These are phyloP conservation scores for Spheniscus humboldti DNA, from an alignment of 2,797 vertebrate species.

Conservation along the genomic window DNA sequence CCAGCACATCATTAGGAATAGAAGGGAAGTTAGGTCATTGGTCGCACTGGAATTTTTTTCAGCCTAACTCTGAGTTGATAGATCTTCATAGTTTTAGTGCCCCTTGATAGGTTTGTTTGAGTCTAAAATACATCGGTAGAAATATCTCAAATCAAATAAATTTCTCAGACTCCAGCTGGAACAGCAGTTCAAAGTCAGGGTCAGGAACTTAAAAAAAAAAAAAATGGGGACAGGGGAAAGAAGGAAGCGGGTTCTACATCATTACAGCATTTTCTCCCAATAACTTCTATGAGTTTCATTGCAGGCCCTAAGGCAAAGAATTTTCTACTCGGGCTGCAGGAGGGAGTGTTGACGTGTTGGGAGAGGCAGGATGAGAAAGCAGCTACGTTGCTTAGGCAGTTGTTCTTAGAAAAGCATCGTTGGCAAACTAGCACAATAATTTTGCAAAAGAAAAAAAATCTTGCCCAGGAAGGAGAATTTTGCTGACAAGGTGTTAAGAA, in stretches of 20 bases:
- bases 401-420: slow-evolving; percentile 56
- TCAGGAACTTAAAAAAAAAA: not conserved
- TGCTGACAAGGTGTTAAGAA: slow-evolving; percentile 63
- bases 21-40: not conserved
- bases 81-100: not conserved
- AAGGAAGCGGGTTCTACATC: not conserved
- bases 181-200: not conserved
- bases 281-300: slow-evolving; percentile 20
- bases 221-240: not conserved
- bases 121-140: not conserved
- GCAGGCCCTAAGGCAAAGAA: slow-evolving; percentile 55
- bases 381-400: slow-evolving; percentile 46
- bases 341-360: slow-evolving; percentile 69
- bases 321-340: slow-evolving; percentile 49
- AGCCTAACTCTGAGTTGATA: not conserved
- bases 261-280: not conserved
- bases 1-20: not conserved
- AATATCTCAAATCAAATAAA: not conserved
- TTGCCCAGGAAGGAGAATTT: slow-evolving; percentile 57
- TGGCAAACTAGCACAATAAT: slow-evolving; percentile 61
- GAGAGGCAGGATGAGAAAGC: slow-evolving; percentile 67
- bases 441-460: slow-evolving; percentile 10
- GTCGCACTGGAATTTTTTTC: not conserved
- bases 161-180: not conserved
- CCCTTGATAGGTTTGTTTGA: not conserved